Percentiles rank a stretch among this genome's conserved stretches.
Evolutionary conservation across 2,113 vertebrate genomes (phyloP).

Genomic region (Lethenteron reissneri): DNA sequence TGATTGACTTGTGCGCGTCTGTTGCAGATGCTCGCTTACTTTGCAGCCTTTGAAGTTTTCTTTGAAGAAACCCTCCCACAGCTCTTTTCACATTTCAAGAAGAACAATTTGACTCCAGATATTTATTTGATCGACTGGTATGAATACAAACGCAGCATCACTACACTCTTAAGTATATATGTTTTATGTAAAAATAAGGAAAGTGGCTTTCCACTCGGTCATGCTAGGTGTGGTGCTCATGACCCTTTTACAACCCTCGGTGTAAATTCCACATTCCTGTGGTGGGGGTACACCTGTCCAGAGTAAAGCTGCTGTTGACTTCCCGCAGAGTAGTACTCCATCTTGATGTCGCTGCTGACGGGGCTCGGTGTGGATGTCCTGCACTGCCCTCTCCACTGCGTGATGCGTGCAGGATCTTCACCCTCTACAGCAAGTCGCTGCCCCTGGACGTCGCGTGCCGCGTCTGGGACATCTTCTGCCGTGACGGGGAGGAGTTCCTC

Average conservation of each 20-base stretch:
- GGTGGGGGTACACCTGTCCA: too few species aligned
- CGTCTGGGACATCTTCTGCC: slow-evolving; percentile 86
- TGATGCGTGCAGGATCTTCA: slow-evolving; percentile 56
- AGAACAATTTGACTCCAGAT: slow-evolving; percentile 71
- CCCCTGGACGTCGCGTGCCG: slow-evolving; percentile 75
- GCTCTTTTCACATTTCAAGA: slow-evolving; percentile 92
- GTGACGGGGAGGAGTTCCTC: slow-evolving; percentile 74
- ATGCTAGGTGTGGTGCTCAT: too few species aligned
- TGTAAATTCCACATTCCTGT: too few species aligned
- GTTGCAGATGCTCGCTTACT: slow-evolving; percentile 80
- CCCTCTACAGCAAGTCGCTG: slow-evolving; percentile 70
- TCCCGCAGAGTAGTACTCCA: too few species aligned
- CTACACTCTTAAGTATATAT: too few species aligned
- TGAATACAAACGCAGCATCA: slow-evolving; percentile 14
- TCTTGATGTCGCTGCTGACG: too few species aligned
- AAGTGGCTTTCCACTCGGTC: too few species aligned
- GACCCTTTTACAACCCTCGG: too few species aligned
- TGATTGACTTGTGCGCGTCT: background rate
- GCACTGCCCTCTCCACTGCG: too few species aligned
- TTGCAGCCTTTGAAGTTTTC: slow-evolving; percentile 86
- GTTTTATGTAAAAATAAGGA: too few species aligned
- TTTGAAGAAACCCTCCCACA: slow-evolving; percentile 93
- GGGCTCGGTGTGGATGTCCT: too few species aligned
- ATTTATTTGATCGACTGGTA: slow-evolving; percentile 97
- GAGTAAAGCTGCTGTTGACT: too few species aligned